Conservation (phyloP, 2,113 vertebrate genomes). For the Tapirus terrestris region DNA sequence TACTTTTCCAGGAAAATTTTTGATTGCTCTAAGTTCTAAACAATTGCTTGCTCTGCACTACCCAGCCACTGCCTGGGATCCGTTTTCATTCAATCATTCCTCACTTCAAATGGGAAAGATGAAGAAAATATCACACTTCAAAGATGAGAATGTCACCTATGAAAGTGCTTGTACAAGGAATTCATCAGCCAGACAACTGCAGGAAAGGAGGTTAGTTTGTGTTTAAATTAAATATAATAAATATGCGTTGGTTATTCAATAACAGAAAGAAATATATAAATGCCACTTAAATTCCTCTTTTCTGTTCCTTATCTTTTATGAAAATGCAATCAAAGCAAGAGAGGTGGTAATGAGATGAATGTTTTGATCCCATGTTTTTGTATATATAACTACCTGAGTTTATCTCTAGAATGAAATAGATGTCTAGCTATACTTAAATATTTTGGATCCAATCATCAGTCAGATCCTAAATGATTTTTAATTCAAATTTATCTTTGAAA, state of each 20-base stretch:
- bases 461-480: background rate
- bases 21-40: background rate
- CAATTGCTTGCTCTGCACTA: background rate
- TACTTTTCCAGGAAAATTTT: background rate
- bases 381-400: background rate
- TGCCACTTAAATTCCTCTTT: background rate
- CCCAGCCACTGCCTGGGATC: background rate
- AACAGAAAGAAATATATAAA: background rate
- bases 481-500: background rate
- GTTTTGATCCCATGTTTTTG: background rate
- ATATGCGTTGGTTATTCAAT: background rate
- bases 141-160: background rate
- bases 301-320: background rate
- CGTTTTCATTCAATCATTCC: background rate
- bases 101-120: background rate
- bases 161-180: background rate
- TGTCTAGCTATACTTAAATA: background rate
- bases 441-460: background rate
- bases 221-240: background rate
- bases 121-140: background rate
- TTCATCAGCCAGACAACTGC: background rate
- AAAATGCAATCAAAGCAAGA: background rate
- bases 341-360: background rate
- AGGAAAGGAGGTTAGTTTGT: background rate
- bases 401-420: background rate